Evolutionary conservation across 2,113 vertebrate genomes (phyloP), one percentile per base, ranked within the genome.

Genomic region (Colossoma macropomum): DNA sequence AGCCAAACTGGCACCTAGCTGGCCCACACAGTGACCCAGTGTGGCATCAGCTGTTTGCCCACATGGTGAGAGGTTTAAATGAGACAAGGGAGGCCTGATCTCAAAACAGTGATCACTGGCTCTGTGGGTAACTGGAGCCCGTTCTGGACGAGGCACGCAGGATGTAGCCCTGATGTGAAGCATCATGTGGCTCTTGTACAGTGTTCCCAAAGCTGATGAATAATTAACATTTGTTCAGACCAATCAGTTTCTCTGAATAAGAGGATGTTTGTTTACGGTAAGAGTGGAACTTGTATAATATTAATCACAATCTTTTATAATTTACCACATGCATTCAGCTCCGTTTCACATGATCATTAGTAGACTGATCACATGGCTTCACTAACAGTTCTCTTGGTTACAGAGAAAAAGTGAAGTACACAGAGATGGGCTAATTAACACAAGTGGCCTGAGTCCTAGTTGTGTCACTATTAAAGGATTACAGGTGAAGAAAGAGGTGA

Each of bases 131-230:
- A 77, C 52, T 30, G 10, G 65, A 83, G 19, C 74, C 65, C 6
- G 21, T 59, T 25, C 25, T 74, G 27, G 12, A 66, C 73, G 68
- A 83, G 27, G 63, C 74, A 52, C 48, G 50, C 65, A n/a, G n/a
- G 65, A 71, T 71, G 81, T 56, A 76, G 62, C 11, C n/a, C 41
- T 82, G 73, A 68, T 82, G 54, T 56, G 30, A 65, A 77, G 81
- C 54, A 69, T 76, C 62, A 76, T 27, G 72, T 8, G 32, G 48
- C 45, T 7, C 41, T 69, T 69, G 66, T 52, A 63, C 66, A 38
- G 16, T 32, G 66, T 21, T 48, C 52, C 45, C 52, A 16, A 17
- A 15, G 11, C 30, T 69, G 63, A 45, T 75, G 28, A 70, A 81
- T 81, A 70, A 75, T 62, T 62, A 2, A 80, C 28, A 25, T 9